Conservation (phyloP, 2,888 invertebrate genomes). For the Masnerella sp. region DNA sequence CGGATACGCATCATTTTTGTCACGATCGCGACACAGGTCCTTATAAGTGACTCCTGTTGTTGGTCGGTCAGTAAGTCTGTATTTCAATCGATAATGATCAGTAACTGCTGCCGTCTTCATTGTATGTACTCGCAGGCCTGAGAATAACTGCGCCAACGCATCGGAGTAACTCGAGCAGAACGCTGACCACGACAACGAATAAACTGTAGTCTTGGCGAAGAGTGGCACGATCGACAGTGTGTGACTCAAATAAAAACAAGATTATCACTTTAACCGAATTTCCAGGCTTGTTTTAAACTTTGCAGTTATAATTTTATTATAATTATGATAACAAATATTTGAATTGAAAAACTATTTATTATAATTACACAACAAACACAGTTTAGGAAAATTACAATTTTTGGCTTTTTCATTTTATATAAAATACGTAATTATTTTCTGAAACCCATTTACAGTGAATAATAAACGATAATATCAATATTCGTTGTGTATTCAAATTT, state of each 20-base stretch:
- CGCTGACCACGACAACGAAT: slow-evolving; percentile 55
- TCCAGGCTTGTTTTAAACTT: slow-evolving; percentile 12
- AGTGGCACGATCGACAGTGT: slow-evolving; percentile 38
- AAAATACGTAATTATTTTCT: too few relatives aligned
- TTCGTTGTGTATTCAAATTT: too few relatives aligned
- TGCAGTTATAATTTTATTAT: slow-evolving; percentile 10
- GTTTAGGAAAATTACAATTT: too few relatives aligned
- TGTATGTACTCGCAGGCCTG: slow-evolving; percentile 58
- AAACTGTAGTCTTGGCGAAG: slow-evolving; percentile 48
- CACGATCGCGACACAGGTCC: slow-evolving; percentile 75
- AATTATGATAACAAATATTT: too few relatives aligned
- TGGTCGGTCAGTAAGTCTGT: slow-evolving; percentile 65
- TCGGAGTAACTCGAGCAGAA: slow-evolving; percentile 57
- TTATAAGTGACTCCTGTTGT: slow-evolving; percentile 68
- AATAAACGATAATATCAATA: too few relatives aligned
- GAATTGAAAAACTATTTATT: too few relatives aligned
- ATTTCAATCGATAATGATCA: slow-evolving; percentile 76
- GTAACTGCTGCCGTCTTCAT: slow-evolving; percentile 69
- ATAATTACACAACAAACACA: too few relatives aligned
- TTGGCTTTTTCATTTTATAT: too few relatives aligned
- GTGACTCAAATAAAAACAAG: slow-evolving; percentile 47
- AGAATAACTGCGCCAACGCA: slow-evolving; percentile 58
- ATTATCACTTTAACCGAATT: slow-evolving; percentile 52
- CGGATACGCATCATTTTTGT: slow-evolving; percentile 78
- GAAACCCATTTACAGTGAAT: too few relatives aligned